A percentile compares a stretch with the other conserved stretches of the same genome.
Conservation (phyloP, 2,888 invertebrate genomes). For the Drosophila subquinaria region DNA sequence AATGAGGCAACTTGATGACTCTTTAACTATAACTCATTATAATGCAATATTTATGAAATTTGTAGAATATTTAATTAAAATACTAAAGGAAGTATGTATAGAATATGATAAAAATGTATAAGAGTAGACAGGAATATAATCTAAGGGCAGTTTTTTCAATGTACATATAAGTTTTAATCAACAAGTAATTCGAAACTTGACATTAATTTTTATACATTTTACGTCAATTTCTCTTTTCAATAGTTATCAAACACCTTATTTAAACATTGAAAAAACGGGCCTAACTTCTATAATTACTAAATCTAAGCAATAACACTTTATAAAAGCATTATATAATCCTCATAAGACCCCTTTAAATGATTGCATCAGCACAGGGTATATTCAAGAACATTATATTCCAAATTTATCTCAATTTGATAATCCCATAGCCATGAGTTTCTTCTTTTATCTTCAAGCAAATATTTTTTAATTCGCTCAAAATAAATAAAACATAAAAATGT, state of each 20-base stretch:
- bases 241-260: too few species aligned
- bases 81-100: not conserved
- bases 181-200: too few species aligned
- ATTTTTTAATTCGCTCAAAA: constrained; percentile 9
- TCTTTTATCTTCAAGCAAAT: constrained; percentile 43
- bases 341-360: not conserved
- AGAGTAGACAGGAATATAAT: not conserved
- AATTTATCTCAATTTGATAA: constrained; percentile 40
- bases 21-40: not conserved
- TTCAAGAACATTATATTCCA: constrained; percentile 1
- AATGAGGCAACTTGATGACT: not conserved
- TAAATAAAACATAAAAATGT: constrained; percentile 23
- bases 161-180: too few species aligned
- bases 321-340: not conserved
- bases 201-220: too few species aligned
- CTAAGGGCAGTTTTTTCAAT: too few species aligned
- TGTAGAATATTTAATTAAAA: not conserved
- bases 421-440: constrained; percentile 4
- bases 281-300: not conserved
- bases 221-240: too few species aligned
- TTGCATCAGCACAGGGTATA: constrained; percentile 1
- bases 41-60: not conserved
- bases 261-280: too few species aligned
- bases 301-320: not conserved
- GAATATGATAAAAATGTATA: not conserved